A percentile compares a stretch with the other conserved stretches of the same genome.
Evolutionary conservation across 2,797 vertebrate species (phyloP).

Genomic region (Synanceia verrucosa): DNA sequence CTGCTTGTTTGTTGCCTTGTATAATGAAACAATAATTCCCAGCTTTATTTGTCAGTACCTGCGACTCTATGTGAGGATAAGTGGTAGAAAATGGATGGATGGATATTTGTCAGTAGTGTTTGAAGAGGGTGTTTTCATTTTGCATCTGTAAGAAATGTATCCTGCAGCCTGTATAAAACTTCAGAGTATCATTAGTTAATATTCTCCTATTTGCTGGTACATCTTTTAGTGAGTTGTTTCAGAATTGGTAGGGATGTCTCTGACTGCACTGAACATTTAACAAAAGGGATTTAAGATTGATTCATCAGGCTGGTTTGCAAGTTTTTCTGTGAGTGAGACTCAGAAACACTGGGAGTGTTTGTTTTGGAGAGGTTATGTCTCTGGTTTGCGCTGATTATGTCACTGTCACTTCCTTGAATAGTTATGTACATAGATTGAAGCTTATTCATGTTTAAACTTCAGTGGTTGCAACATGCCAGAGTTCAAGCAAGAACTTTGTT

Average conservation of each 20-base stretch:
- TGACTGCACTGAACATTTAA: conserved; percentile 8
- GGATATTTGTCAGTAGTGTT: neutral
- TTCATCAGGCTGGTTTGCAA: conserved; percentile 4
- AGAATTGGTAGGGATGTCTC: neutral
- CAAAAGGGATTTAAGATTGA: neutral
- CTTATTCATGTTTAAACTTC: conserved; percentile 9
- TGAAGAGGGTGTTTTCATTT: conserved; percentile 6
- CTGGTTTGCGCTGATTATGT: conserved; percentile 17
- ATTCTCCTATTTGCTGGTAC: neutral
- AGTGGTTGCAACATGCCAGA: neutral
- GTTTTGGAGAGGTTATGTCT: conserved; percentile 12
- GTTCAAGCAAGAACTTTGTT: neutral
- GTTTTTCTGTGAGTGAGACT: neutral
- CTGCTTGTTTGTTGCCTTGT: conserved; percentile 18
- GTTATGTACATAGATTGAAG: neutral
- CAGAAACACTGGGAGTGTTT: neutral
- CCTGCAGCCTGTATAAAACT: conserved; percentile 28
- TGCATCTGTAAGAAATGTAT: neutral
- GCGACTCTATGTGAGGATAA: too few species aligned
- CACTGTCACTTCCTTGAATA: neutral
- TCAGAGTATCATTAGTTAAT: neutral
- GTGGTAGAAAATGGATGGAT: too few species aligned
- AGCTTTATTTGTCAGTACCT: neutral
- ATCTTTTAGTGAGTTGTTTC: neutral
- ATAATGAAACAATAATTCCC: neutral